phyloP scores from a whole-genome alignment of 2,797 vertebrate genomes.

The Chelonia mydas region DNA sequence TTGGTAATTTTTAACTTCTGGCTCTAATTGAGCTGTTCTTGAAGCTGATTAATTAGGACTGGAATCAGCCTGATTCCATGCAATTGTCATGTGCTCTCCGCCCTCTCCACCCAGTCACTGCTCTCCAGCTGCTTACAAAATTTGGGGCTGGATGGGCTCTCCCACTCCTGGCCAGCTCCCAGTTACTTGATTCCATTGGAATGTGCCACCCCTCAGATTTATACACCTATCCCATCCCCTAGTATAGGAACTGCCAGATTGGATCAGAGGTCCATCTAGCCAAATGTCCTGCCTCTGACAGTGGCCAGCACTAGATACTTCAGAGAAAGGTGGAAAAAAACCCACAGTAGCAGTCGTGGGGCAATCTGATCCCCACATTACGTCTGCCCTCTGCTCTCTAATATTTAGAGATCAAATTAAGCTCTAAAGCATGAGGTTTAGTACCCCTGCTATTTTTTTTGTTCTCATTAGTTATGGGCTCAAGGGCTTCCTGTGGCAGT shows the following conservation, averaged over 20 bases:
- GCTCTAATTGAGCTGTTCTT: slow-evolving; percentile 67
- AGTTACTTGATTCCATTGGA: background rate
- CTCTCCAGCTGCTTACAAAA: background rate
- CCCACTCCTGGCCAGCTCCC: background rate
- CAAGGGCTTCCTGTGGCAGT: background rate
- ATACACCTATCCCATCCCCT: background rate
- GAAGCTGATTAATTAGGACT: slow-evolving; percentile 68
- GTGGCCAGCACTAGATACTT: background rate
- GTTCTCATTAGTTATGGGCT: background rate
- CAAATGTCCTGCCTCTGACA: background rate
- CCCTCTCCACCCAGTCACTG: slow-evolving; percentile 29
- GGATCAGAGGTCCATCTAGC: background rate
- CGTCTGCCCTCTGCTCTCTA: background rate
- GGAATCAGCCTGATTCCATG: slow-evolving; percentile 42
- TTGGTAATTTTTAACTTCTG: slow-evolving; percentile 70
- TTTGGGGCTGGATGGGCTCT: background rate
- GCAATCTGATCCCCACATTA: background rate
- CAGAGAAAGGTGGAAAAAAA: background rate
- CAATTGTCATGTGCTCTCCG: slow-evolving; percentile 45
- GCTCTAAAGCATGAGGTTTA: background rate
- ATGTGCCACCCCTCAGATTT: no score
- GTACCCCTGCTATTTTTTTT: background rate
- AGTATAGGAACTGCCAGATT: background rate
- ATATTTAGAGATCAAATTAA: background rate
- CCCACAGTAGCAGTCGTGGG: background rate